Evolutionary conservation across 2,797 vertebrate genomes (phyloP), one percentile per base, ranked within the genome.

Genomic region (Darevskia mixta): DNA sequence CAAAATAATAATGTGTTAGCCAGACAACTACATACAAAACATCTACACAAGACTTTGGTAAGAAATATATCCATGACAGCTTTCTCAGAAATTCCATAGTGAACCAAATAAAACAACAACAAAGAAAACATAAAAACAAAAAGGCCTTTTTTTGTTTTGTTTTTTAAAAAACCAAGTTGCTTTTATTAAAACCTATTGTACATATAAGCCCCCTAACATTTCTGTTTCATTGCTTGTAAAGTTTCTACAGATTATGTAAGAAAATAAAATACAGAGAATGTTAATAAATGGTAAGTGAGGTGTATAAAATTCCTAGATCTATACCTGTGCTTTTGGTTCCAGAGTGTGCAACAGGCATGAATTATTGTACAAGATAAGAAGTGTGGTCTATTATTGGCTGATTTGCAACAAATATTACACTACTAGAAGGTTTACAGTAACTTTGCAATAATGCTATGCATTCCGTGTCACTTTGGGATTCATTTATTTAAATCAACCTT

Each of bases 11-110:
- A 97, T 97, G 97, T 97, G 97, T 98, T 98, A 98, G 96, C 95
- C 94, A 97, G 94, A 98, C 97, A 97, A 95, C 97, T 98, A 98
- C 94, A 98, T 98, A 98, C 94, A 98, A 98, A 98, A 98, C 97
- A 98, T 96, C 96, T 97, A 98, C 96, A 97, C 97, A 96, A 98
- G 97, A 98, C 97, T 99, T 99, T 98, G 98, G 98, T 98, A 98
- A 98, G 97, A 98, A 98, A 97, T 95, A 95, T 95, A 95, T 96
- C 94, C 96, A 94, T 97, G 96, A 97, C 95, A 97, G 95, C 97
- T 95, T 97, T 96, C 96, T 96, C 93, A 97, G 97, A 95, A 97
- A 95, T 95, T 96, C 92, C 97, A 98, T 96, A 94, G 93, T 89
- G 96, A 96, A 97, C 89, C 88, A 91, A 94, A 95, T 90, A 94